Evolutionary conservation across 2,888 invertebrate genomes (phyloP).

Genomic region (Idaea aversata): DNA sequence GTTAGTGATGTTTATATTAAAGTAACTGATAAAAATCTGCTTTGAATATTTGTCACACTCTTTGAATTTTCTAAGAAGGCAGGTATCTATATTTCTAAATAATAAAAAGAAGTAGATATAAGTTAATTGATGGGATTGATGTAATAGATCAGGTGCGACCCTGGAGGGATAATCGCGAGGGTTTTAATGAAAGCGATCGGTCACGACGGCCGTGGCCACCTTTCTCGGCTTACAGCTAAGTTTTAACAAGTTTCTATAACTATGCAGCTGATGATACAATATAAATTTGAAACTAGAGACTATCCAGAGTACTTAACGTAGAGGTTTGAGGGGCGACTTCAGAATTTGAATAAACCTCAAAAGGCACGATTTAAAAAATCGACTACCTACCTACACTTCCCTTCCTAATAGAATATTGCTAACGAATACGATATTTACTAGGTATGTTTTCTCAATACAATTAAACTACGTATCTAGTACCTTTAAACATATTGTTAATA

Average conservation of each 20-base stretch:
- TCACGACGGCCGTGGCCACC: conserved; percentile 32
- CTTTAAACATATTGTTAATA: too few relatives aligned
- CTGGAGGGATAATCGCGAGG: conserved; percentile 41
- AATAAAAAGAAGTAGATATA: background rate
- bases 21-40: too few relatives aligned
- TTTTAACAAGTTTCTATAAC: background rate
- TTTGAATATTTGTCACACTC: background rate
- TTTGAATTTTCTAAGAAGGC: background rate
- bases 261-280: background rate
- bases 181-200: conserved; percentile 51
- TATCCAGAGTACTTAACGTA: background rate
- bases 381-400: background rate
- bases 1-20: background rate
- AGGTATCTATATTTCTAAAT: background rate
- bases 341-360: too few relatives aligned
- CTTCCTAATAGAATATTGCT: too few relatives aligned
- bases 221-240: background rate
- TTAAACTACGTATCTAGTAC: too few relatives aligned
- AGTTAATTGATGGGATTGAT: conserved; percentile 24
- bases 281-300: background rate
- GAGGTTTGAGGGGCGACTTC: too few relatives aligned
- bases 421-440: too few relatives aligned
- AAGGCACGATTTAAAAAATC: background rate
- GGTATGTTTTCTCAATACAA: too few relatives aligned
- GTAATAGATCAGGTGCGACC: conserved; percentile 42